Conservation (phyloP, 1,140 invertebrate species). For the Heliconius himera region DNA sequence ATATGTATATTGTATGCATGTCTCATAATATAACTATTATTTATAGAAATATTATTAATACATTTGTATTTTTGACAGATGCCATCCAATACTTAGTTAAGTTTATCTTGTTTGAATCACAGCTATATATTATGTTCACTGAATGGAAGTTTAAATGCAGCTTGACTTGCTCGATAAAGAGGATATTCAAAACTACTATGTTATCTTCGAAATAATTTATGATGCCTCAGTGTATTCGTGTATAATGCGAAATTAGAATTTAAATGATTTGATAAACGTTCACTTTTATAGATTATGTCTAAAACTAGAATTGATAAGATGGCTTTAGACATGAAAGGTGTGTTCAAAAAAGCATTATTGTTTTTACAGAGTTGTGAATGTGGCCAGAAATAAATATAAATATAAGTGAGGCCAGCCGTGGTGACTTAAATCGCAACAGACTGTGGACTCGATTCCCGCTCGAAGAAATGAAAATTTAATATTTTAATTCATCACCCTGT, state of each 20-base stretch:
- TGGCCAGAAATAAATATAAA: no score
- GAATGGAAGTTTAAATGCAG: constrained; percentile 5
- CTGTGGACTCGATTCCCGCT: no score
- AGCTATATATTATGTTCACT: neutral
- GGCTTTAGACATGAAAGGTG: neutral
- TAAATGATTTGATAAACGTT: constrained; percentile 6
- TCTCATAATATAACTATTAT: no score
- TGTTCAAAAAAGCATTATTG: neutral
- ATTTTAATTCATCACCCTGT: no score
- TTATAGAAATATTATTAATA: neutral
- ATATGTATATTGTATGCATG: no score
- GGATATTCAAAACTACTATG: constrained; percentile 12
- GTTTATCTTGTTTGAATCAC: neutral
- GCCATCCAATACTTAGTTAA: constrained; percentile 6
- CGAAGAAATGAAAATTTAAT: no score
- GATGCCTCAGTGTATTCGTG: constrained; percentile 2
- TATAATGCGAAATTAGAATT: constrained; percentile 12
- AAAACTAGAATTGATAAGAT: neutral
- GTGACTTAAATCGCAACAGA: no score
- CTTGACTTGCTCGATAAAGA: constrained; percentile 12
- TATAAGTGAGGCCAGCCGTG: no score
- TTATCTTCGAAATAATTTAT: constrained; percentile 5
- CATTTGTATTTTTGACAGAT: neutral
- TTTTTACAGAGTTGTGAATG: no score
- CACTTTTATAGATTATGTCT: neutral